A percentile compares a stretch with the other conserved stretches of the same genome.
Conservation (phyloP, 2,113 vertebrate genomes). For the Psephotus haematonotus region DNA sequence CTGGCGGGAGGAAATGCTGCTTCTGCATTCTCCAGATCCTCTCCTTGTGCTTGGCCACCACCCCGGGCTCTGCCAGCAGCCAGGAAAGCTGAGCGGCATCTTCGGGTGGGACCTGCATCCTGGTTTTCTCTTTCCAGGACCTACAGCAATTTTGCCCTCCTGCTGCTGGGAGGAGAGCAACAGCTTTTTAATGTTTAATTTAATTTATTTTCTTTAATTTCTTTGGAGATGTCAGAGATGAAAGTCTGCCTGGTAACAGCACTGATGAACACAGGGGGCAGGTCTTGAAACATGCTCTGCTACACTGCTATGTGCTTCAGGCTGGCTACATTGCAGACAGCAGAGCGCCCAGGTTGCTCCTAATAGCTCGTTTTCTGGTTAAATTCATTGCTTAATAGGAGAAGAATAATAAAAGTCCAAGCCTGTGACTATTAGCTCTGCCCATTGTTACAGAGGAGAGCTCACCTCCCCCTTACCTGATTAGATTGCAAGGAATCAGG, state of each 20-base stretch:
- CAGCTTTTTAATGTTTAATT: not conserved
- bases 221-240: not conserved
- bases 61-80: not conserved
- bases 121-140: not conserved
- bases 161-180: not conserved
- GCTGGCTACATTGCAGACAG: not conserved
- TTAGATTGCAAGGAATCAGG: not conserved
- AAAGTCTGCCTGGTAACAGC: slow-evolving; percentile 37
- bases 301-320: not conserved
- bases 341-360: not conserved
- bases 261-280: not conserved
- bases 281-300: not conserved
- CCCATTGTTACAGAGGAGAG: not conserved
- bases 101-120: fast-evolving
- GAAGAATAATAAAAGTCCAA: not conserved
- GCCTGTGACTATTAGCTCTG: not conserved
- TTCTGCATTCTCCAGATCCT: not conserved
- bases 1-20: not conserved
- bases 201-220: slow-evolving; percentile 11
- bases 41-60: not conserved
- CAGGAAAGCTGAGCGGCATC: not conserved
- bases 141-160: not conserved
- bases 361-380: not conserved
- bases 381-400: not conserved
- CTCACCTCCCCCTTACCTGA: not conserved